Base-by-base conservation (phyloP, 2,888 invertebrate species). In the Clusia tigrina region DNA sequence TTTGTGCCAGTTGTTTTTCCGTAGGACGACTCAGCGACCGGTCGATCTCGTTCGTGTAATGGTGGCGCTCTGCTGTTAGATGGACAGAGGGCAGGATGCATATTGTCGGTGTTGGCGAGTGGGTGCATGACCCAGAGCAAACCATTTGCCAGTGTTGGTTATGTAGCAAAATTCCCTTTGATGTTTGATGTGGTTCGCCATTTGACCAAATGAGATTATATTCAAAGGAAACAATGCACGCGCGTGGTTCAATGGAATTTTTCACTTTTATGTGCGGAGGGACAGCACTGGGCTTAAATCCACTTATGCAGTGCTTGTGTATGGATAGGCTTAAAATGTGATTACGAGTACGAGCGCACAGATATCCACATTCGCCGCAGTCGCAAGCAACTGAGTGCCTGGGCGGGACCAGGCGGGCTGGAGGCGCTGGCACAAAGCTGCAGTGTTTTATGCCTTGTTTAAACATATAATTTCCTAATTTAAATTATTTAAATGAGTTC, bases 121-220 rank as follows among this genome's bases (percentile, higher is more conserved):
- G 12, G 6, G 32, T 32, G 32, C 32, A 32, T 6, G 6, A 32
- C n/a, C n/a, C n/a, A n/a, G n/a, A n/a, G n/a, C n/a, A n/a, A n/a
- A n/a, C n/a, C n/a, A n/a, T n/a, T n/a, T n/a, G n/a, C n/a, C n/a
- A n/a, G n/a, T n/a, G n/a, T n/a, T n/a, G n/a, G n/a, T n/a, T n/a
- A n/a, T n/a, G n/a, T 32, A 12, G 56, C 64, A 66, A 64, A 63
- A 63, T 63, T 63, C 65, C 65, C 68, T 70, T 70, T 70, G 70
- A 69, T 69, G 70, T 69, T 70, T 69, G 66, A 65, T 70, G 70
- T 64, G 70, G 70, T 67, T 69, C 63, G 64, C 70, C 70, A 66
- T 69, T 67, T 67, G 38, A 67, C 70, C 69, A 67, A 70, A 70
- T 70, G 65, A 66, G 69, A 69, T 70, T 70, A 69, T 64, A 22